Evolutionary conservation across 2,797 vertebrate species (phyloP).

Genomic region (Pristis pectinata): DNA sequence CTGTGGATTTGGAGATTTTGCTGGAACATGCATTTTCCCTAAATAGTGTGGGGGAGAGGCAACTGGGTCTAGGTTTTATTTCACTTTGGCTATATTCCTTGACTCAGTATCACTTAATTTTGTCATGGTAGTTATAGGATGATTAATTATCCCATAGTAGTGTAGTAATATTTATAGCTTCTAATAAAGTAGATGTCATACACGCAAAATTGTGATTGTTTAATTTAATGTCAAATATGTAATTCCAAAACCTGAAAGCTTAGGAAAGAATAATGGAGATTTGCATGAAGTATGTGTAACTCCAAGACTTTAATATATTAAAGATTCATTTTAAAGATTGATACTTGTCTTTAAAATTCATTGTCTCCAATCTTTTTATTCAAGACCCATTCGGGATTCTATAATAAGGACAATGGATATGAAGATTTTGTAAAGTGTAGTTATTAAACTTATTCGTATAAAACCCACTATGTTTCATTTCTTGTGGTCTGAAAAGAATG

Average conservation of each 20-base stretch:
- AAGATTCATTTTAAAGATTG: too few relatives aligned
- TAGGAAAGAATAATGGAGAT: conserved; percentile 11
- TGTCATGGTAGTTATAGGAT: conserved; percentile 27
- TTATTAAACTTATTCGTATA: not conserved
- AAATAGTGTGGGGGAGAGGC: conserved; percentile 29
- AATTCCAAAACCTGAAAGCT: conserved; percentile 9
- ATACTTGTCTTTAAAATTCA: not conserved
- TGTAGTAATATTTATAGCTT: conserved; percentile 26
- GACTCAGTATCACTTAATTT: conserved; percentile 27
- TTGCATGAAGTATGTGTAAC: conserved; percentile 23
- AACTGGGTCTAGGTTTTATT: conserved; percentile 16
- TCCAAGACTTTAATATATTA: not conserved
- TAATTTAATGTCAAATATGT: conserved; percentile 18
- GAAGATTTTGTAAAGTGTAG: not conserved
- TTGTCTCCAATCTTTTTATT: not conserved
- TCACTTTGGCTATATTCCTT: conserved; percentile 35
- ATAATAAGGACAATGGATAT: not conserved
- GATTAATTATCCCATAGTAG: conserved; percentile 31
- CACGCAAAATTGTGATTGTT: conserved; percentile 30
- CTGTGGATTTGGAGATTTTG: conserved; percentile 34
- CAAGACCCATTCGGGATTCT: not conserved
- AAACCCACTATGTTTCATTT: not conserved
- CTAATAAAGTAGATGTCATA: conserved; percentile 35
- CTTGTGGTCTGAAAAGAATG: not conserved
- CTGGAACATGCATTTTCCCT: conserved; percentile 34